phyloP scores from a whole-genome alignment of 2,888 invertebrate species.

The Aromia moschata region DNA sequence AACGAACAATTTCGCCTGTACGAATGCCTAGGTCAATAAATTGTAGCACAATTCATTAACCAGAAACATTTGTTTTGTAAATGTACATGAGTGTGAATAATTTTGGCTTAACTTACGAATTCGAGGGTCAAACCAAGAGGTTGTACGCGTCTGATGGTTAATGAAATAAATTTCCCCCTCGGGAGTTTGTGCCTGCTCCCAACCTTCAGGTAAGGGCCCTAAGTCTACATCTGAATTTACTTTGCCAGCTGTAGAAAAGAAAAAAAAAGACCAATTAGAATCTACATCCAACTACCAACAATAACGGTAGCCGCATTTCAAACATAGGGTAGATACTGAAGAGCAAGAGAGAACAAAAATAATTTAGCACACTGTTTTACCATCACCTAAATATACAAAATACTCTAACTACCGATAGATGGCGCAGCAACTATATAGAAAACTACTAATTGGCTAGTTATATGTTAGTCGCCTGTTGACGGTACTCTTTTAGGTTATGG shows the following conservation, averaged over 20 bases:
- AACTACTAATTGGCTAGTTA: no score
- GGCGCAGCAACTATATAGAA: no score
- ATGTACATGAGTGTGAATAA: slow-evolving; percentile 8
- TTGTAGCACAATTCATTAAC: no score
- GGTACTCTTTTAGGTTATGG: no score
- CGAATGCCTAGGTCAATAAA: no score
- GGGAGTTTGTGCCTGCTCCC: slow-evolving; percentile 87
- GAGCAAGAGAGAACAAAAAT: not conserved
- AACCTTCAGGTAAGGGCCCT: slow-evolving; percentile 85
- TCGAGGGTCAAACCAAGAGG: slow-evolving; percentile 98
- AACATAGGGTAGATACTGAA: slow-evolving; percentile 32
- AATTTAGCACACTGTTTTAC: not conserved
- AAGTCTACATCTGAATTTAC: slow-evolving; percentile 68
- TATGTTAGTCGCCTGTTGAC: no score
- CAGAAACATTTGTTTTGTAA: no score
- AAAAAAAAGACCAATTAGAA: slow-evolving; percentile 31
- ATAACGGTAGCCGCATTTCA: slow-evolving; percentile 30
- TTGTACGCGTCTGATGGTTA: slow-evolving; percentile 92
- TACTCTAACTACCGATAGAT: no score
- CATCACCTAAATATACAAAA: no score
- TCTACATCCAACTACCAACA: slow-evolving; percentile 19
- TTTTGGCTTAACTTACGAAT: slow-evolving; percentile 80
- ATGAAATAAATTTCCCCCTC: slow-evolving; percentile 91
- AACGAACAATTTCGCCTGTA: no score
- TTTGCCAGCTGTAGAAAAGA: slow-evolving; percentile 57